Conservation (phyloP, 2,113 vertebrate genomes). For the Vidua chalybeata region DNA sequence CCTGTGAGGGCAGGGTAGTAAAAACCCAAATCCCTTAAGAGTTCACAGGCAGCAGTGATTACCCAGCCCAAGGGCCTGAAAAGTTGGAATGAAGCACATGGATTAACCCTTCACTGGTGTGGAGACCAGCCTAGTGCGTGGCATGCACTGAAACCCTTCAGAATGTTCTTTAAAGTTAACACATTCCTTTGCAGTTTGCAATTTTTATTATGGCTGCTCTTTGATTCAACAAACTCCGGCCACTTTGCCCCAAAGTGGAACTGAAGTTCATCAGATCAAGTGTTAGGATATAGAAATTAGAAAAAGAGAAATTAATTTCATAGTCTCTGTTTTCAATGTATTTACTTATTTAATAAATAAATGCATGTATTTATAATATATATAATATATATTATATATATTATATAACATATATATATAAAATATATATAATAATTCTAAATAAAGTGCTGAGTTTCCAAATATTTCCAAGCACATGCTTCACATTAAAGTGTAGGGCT, state of each 20-base stretch:
- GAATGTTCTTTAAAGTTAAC: neutral
- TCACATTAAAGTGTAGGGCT: too few species aligned
- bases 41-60: neutral
- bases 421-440: too few species aligned
- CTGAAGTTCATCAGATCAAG: neutral
- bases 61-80: neutral
- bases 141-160: neutral
- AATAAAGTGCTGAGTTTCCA: too few species aligned
- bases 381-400: too few species aligned
- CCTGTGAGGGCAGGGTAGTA: neutral
- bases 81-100: neutral
- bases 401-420: too few species aligned
- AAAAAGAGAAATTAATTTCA: too few species aligned
- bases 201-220: neutral
- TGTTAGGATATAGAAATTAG: neutral
- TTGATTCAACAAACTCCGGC: neutral
- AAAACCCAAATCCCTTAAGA: conserved; percentile 1
- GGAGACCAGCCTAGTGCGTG: neutral
- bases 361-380: too few species aligned
- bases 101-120: neutral
- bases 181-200: neutral
- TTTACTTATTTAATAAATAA: too few species aligned
- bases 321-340: too few species aligned
- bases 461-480: too few species aligned
- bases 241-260: neutral